phyloP scores from a whole-genome alignment of 2,888 invertebrate genomes.

The Calameuta pallipes region DNA sequence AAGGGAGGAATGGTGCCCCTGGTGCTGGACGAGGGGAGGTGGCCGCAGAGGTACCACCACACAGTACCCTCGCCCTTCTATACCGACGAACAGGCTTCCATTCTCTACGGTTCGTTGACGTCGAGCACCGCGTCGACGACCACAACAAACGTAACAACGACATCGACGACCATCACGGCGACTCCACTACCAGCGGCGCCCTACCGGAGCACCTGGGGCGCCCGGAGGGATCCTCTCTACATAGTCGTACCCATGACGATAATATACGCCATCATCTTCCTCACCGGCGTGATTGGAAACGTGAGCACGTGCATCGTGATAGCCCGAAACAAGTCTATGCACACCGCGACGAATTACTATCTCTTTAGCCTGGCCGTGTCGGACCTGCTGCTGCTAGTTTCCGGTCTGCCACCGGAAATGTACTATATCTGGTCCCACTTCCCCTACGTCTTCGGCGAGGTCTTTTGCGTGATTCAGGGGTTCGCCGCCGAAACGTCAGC shows the following conservation, averaged over 20 bases:
- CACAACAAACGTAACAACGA: constrained; percentile 74
- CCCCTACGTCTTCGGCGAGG: constrained; percentile 83
- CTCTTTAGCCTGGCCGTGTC: constrained; percentile 88
- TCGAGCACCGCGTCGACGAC: constrained; percentile 53
- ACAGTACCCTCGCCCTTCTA: constrained; percentile 10
- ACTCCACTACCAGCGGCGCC: constrained; percentile 78
- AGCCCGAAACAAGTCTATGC: constrained; percentile 80
- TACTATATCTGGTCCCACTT: constrained; percentile 88
- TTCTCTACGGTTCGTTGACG: constrained; percentile 6
- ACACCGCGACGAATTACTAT: constrained; percentile 91
- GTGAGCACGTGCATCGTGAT: constrained; percentile 87
- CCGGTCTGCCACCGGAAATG: constrained; percentile 87
- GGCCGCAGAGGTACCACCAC: constrained; percentile 15
- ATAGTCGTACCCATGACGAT: constrained; percentile 71
- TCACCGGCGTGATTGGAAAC: constrained; percentile 86
- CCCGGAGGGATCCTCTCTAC: constrained; percentile 69
- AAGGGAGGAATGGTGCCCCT: neutral
- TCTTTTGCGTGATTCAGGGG: constrained; percentile 84
- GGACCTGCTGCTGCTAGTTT: constrained; percentile 79
- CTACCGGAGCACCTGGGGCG: too few species aligned
- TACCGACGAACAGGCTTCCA: constrained; percentile 2
- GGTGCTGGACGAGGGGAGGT: constrained; percentile 15
- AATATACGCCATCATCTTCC: constrained; percentile 79
- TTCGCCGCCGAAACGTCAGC: constrained; percentile 87
- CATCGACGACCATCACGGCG: constrained; percentile 79